These are phyloP conservation scores for Girardinichthys multiradiatus DNA, from an alignment of 2,113 vertebrate species.

Conservation along the genomic window DNA sequence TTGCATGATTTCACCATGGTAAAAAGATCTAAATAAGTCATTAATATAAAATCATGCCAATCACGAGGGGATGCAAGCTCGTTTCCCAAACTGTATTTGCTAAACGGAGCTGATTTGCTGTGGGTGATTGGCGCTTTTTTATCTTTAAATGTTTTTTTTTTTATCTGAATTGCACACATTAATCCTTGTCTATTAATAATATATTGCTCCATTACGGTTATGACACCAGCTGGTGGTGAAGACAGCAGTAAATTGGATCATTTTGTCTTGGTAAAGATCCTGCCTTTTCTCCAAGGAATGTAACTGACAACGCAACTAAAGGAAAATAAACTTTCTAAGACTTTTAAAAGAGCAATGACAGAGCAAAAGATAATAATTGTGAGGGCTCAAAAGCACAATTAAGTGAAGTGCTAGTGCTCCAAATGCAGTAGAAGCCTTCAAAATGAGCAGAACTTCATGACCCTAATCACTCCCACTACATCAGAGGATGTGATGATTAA, in stretches of 20 bases:
- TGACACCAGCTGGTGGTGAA: background rate
- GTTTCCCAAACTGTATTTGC: background rate
- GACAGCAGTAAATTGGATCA: background rate
- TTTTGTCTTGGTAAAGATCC: background rate
- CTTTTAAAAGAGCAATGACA: background rate
- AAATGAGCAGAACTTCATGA: constrained; percentile 42
- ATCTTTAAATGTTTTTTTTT: background rate
- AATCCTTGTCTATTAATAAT: constrained; percentile 1
- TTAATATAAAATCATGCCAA: no score
- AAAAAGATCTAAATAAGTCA: no score
- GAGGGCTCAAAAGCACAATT: constrained; percentile 26
- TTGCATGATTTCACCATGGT: no score
- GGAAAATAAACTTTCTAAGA: background rate
- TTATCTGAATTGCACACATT: background rate
- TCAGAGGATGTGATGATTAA: constrained; percentile 34
- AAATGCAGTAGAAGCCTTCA: constrained; percentile 17
- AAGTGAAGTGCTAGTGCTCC: background rate
- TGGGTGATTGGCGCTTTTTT: accelerated
- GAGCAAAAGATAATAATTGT: constrained; percentile 15
- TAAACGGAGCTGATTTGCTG: background rate
- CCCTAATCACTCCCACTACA: constrained; percentile 12
- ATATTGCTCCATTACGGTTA: background rate
- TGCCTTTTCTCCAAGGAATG: background rate
- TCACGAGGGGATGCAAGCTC: no score
- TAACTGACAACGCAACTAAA: constrained; percentile 11